Evolutionary conservation across 1,140 invertebrate genomes (phyloP).

Genomic region (Drosophila ambigua): DNA sequence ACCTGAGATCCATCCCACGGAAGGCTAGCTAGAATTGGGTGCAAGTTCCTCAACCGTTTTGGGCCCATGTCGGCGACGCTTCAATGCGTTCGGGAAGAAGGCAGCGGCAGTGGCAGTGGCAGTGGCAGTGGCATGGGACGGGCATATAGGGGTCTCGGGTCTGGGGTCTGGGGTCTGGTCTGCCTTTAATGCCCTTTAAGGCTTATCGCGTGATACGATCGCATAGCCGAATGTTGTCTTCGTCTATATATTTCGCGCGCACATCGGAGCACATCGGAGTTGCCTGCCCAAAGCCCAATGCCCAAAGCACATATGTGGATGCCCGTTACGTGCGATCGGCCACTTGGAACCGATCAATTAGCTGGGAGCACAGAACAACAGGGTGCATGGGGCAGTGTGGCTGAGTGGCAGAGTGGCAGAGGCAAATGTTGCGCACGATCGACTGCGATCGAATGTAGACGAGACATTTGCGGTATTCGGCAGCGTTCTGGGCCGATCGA

Average conservation of each 20-base stretch:
- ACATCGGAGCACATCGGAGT: constrained; percentile 2
- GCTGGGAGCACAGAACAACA: constrained; percentile 21
- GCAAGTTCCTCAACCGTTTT: too few relatives aligned
- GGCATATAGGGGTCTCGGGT: background rate
- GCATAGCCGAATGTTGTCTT: constrained; percentile 76
- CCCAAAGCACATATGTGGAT: constrained; percentile 41
- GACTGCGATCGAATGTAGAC: constrained; percentile 8
- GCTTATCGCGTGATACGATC: constrained; percentile 78
- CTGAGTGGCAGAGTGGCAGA: background rate
- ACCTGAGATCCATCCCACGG: background rate
- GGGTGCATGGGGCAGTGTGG: constrained; percentile 1
- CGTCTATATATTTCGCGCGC: constrained; percentile 66
- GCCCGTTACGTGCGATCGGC: constrained; percentile 71
- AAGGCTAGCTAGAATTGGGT: too few relatives aligned
- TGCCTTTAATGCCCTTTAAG: constrained; percentile 63
- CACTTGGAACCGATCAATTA: constrained; percentile 81
- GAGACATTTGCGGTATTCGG: constrained; percentile 2
- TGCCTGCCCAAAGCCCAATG: constrained; percentile 1
- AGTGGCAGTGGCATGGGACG: too few relatives aligned
- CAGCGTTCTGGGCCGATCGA: constrained; percentile 22
- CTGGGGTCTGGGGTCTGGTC: constrained; percentile 9
- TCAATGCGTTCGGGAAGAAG: too few relatives aligned
- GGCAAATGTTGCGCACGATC: constrained; percentile 56
- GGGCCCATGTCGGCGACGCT: too few relatives aligned
- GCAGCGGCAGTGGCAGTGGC: too few relatives aligned